Base-by-base conservation (phyloP, 1,140 invertebrate species). In the Heliconius himera region DNA sequence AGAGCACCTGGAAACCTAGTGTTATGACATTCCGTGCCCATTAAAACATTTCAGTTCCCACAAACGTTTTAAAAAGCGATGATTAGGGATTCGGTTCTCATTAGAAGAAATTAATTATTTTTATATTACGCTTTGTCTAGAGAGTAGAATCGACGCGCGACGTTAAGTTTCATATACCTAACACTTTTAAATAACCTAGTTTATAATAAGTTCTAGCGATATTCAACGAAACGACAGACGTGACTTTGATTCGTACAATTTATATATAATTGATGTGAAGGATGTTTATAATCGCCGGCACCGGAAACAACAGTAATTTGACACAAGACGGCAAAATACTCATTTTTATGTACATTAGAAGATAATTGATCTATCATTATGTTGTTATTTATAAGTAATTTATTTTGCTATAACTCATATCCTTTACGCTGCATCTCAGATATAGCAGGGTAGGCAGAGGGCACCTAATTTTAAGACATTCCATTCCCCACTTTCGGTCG, bases 291-390 rank as follows among this genome's bases (percentile, higher is more conserved):
- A 76, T 46, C 11, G 13, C 56, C 29, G 54, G 38, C 38, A 70
- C 74, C 4, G 74, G 74, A 76, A 76, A 26, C 74, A 2, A 2
- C 74, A n/a, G 74, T 16, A 70, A 70, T 76, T 46, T 70, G 74
- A 76, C 74, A 76, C 38, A 60, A 36, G 74, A 76, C 74, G 22
- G 38, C 22, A 6, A 66, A 66, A 66, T 66, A 66, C 60, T 66
- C 60, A 66, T 26, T 29, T 66, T 29, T 66, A 66, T 66, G 13
- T 66, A 66, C 60, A 66, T 66, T 66, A 66, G 26, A 66, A 29
- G 60, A 4, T 66, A 66, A 66, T 66, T 66, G 60, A 66, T 66
- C 11, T 66, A 66, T 66, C 29, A 66, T 66, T 66, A 66, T 66
- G 60, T 13, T 66, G 22, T 29, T 29, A 66, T 66, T 66, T 46